Evolutionary conservation across 37 sponge, comb jelly and placozoan species (phyloP).

Genomic region (Diacarnus erythraeanus): DNA sequence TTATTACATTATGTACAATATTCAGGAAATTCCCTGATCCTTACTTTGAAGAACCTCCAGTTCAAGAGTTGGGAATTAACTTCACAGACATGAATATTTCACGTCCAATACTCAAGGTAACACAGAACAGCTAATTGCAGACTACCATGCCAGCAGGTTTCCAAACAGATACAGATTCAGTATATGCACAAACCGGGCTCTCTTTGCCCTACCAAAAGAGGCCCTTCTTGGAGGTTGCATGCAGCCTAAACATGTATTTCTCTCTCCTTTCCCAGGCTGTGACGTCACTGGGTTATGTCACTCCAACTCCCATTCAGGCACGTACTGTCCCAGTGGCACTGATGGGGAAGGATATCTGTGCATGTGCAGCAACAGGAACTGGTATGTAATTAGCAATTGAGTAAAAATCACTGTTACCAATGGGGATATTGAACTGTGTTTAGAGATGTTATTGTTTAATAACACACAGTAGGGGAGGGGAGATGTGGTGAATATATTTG

Average conservation of each 20-base stretch:
- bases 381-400: constrained; percentile 45
- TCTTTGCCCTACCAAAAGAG: neutral
- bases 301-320: constrained; percentile 96
- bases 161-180: neutral
- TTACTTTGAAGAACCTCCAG: constrained; percentile 75
- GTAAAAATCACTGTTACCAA: too few species aligned
- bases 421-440: too few species aligned
- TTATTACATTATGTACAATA: neutral
- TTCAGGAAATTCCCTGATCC: constrained; percentile 16
- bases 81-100: constrained; percentile 98
- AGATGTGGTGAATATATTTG: too few species aligned
- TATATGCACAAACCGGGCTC: neutral
- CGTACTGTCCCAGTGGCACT: constrained; percentile 94
- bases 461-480: too few species aligned
- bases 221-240: too few species aligned
- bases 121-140: too few species aligned
- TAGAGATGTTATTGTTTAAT: too few species aligned
- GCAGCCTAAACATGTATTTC: neutral
- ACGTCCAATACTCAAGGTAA: constrained; percentile 87
- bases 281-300: constrained; percentile 76
- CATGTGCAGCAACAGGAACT: constrained; percentile 98
- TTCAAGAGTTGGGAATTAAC: constrained; percentile 49
- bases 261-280: constrained; percentile 67
- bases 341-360: constrained; percentile 98
- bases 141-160: too few species aligned